Base-by-base conservation (phyloP, 2,113 vertebrate species). In the Heptranchias perlo region DNA sequence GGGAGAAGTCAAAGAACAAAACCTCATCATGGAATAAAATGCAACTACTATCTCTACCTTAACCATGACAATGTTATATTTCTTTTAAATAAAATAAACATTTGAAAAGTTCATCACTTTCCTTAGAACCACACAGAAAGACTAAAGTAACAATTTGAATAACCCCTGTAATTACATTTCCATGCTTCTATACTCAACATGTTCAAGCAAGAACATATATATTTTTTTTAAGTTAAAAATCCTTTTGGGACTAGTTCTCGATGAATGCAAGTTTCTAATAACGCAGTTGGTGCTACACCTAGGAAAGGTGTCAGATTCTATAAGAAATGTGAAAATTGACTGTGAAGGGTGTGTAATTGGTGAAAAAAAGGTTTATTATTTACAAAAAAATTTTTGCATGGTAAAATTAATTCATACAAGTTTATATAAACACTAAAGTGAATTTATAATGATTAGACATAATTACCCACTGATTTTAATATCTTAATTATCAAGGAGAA, bases 381-480 rank as follows among this genome's bases (percentile, higher is more conserved):
- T 82, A 82, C 35, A 7, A 93, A 39, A 61, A 93, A 93, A 92
- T 21, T 21, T 16, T 61, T 93, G 16, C 35, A 39, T 64, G 58
- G 18, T 93, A n/a, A 62, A 62, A 93, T 62, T 61, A 93, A 93
- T 62, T 92, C 89, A 91, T 0, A 31, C 21, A 87, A 91, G 35
- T 93, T 93, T 93, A 93, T 39, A 62, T 62, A 62, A 39, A 61
- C 5, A 92, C 14, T 62, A 23, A 39, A 39, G 35, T 39, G 58
- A 93, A 93, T 93, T 5, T 39, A 62, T n/a, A 35, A n/a, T 93
- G 31, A 93, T 82, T 82, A 82, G n/a, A 64, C 89, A 93, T 39
- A 93, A 93, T 93, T 93, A 93, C 39, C 89, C 89, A 93, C 58
- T 93, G 89, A 62, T 93, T 92, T 62, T 93, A 93, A 93, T 44